Base-by-base conservation (phyloP, 2,888 invertebrate species). In the Notodonta ziczac region DNA sequence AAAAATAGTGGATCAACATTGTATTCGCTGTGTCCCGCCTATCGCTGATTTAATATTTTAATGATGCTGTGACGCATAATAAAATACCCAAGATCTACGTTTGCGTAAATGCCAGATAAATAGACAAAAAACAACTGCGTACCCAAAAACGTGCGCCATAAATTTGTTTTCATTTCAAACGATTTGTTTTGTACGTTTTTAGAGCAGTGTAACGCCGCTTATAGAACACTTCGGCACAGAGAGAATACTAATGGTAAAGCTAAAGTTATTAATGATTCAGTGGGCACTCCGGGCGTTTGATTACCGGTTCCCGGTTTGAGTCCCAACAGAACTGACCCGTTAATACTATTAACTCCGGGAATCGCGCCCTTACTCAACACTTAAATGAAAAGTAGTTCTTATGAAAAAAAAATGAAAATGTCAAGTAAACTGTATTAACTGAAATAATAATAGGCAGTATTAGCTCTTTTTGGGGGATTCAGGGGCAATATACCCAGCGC, bases 201-300 rank as follows among this genome's bases (percentile, higher is more conserved):
- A 44, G 24, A 16, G 16, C 24, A 44, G n/a, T 24, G 13, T 44
- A 44, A 56, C n/a, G 50, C 46, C 46, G n/a, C 56, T 56, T 24
- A 40, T 14, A 56, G 14, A 35, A 46, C 16, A 54, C 24, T 39
- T 60, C 55, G 53, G 39, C 58, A 24, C 53, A 56, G 54, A 62
- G 50, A 58, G 59, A 64, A 70, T 63, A 52, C 52, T 65, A 69
- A 70, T 63, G 61, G 58, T 69, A 65, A 60, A 57, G 57, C 60
- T 60, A 65, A 66, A 24, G 59, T 44, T 60, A 69, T 78, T 72
- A 72, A 73, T 72, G 64, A 80, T 72, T 74, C 72, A 74, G 57
- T 56, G 35, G 63, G 61, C 55, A 69, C 65, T 76, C 59, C 65
- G 57, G 60, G 46, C 61, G 58, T 58, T 53, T 65, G 65, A 69